These are phyloP conservation scores for Pristionchus maxplancki DNA, from an alignment of 2,888 invertebrate species.

Conservation along the genomic window DNA sequence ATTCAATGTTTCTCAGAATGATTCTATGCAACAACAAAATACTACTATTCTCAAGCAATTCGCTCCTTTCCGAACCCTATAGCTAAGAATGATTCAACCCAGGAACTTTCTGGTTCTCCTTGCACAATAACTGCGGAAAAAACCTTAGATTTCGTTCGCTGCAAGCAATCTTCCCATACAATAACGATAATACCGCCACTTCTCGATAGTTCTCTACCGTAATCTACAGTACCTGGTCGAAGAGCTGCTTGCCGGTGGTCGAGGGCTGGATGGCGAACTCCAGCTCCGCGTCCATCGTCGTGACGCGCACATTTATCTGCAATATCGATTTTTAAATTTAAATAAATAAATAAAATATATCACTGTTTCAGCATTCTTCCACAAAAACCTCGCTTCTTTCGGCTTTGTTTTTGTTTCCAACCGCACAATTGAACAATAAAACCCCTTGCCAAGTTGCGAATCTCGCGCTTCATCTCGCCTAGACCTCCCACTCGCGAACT, in stretches of 20 bases:
- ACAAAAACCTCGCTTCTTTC: too few species aligned
- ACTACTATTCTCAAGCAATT: not conserved
- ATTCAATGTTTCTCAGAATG: not conserved
- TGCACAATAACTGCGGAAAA: too few species aligned
- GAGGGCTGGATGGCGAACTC: slow-evolving; percentile 99
- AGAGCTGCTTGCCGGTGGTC: slow-evolving; percentile 99
- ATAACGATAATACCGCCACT: slow-evolving; percentile 11
- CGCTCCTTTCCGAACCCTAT: too few species aligned
- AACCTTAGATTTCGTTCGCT: too few species aligned
- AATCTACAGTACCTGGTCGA: slow-evolving; percentile 87
- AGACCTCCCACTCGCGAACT: not conserved
- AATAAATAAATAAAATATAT: slow-evolving; percentile 57
- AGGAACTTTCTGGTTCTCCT: too few species aligned
- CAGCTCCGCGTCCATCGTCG: slow-evolving; percentile 99
- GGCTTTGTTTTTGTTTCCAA: too few species aligned
- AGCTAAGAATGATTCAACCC: too few species aligned
- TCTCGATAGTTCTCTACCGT: not conserved
- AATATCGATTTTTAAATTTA: not conserved
- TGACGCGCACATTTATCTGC: slow-evolving; percentile 97
- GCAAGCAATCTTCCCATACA: too few species aligned
- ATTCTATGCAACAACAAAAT: not conserved
- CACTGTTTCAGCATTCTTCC: not conserved
- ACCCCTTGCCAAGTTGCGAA: too few species aligned
- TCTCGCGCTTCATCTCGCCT: too few species aligned
- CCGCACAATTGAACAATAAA: too few species aligned